Base-by-base conservation (phyloP, 2,113 vertebrate genomes). In the Hyla sarda region DNA sequence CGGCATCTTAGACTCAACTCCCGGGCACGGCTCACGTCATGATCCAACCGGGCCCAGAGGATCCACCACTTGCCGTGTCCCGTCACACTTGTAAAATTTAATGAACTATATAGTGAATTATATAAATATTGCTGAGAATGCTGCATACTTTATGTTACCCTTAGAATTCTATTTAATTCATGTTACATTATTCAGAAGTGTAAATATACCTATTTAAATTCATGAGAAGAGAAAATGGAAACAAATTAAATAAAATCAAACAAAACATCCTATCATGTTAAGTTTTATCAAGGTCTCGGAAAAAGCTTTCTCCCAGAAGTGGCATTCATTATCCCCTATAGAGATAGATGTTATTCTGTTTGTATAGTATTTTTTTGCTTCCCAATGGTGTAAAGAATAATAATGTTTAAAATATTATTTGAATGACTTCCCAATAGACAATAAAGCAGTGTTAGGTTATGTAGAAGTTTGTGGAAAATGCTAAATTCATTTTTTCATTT, bases 211-310 rank as follows among this genome's bases (percentile, higher is more conserved):
- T 9, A 62, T 62, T 62, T 9, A 19, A 62, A 62, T 13, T 62
- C 13, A 28, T 5, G 14, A 62, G 5, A 21, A 28, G 6, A 3
- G 25, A 28, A 28, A 62, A 62, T 69, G 32, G 14, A 5, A 8
- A 3, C 9, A 25, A 65, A 28, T 17, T 2, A 65, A 65, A n/a
- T 12, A 28, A 65, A 65, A 65, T 65, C n/a, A 23, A 45, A 11
- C 37, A 73, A 47, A 76, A 28, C 10, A 11, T 60, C 13, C 21
- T 82, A 2, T 58, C 45, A 69, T 16, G 11, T 60, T 58, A 21
- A 32, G 47, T 19, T 5, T 73, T 82, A 16, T 73, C 71, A 74
- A 84, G 71, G 71, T 30, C 71, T 28, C 30, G 75, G 30, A 9
- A 71, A 73, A 73, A 83, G 4, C 48, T 58, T 69, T 50, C 30